phyloP scores from a whole-genome alignment of 1,140 invertebrate species.

The Drosophila tsacasi region DNA sequence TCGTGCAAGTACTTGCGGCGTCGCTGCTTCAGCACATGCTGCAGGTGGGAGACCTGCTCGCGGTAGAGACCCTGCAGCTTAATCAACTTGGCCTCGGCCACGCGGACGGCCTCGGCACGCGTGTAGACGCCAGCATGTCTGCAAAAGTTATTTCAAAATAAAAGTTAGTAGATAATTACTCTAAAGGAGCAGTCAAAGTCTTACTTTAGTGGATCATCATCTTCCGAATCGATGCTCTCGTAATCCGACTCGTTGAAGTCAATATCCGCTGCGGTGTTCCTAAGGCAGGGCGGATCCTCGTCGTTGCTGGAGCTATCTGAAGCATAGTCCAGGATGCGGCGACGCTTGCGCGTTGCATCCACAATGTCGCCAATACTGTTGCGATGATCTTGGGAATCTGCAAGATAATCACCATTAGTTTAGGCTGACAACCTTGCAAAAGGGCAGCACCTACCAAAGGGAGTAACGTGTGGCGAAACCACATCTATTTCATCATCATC shows the following conservation, averaged over 20 bases:
- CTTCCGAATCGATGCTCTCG: conserved; percentile 92
- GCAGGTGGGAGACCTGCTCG: conserved; percentile 91
- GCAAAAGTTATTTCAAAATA: conserved; percentile 27
- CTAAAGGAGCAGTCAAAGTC: conserved; percentile 1
- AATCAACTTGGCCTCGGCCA: conserved; percentile 91
- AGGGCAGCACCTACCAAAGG: conserved; percentile 86
- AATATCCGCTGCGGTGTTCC: conserved; percentile 88
- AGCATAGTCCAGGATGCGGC: conserved; percentile 89
- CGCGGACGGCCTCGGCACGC: conserved; percentile 92
- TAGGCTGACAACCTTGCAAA: accelerated
- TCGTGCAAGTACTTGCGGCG: conserved; percentile 90
- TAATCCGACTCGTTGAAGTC: conserved; percentile 90
- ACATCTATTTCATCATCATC: conserved; percentile 84
- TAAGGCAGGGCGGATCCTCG: conserved; percentile 88
- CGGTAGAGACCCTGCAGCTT: conserved; percentile 93
- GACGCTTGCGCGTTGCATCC: conserved; percentile 86
- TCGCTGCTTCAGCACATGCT: conserved; percentile 90
- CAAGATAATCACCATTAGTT: background rate
- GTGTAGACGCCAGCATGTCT: conserved; percentile 95
- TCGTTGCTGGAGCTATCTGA: conserved; percentile 90
- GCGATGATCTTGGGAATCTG: conserved; percentile 80
- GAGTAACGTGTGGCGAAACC: conserved; percentile 85
- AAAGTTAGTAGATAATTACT: background rate
- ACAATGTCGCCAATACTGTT: conserved; percentile 87
- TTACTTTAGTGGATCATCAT: conserved; percentile 92